Conservation (phyloP, 2,797 vertebrate species). For the Rhynchonycteris naso region DNA sequence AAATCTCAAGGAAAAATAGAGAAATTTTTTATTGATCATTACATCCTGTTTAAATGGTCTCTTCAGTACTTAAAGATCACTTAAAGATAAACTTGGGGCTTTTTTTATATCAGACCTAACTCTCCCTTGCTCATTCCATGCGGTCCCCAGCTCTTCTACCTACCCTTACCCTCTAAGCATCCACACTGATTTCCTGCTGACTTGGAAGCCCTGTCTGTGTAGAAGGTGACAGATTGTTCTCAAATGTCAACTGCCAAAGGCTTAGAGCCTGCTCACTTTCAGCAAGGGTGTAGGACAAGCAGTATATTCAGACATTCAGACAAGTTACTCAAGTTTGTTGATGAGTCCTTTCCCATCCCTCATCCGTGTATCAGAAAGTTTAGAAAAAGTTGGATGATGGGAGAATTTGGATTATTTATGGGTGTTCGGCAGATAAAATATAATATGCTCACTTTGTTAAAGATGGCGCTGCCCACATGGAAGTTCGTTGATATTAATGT, state of each 20-base stretch:
- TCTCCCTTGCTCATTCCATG: background rate
- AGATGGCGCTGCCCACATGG: too few relatives aligned
- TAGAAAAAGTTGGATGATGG: background rate
- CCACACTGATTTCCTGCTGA: background rate
- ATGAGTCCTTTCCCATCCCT: background rate
- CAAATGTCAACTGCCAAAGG: background rate
- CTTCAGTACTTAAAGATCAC: background rate
- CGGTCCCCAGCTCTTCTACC: background rate
- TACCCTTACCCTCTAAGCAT: background rate
- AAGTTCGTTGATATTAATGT: too few relatives aligned
- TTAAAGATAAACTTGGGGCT: background rate
- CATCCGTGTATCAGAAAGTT: slow-evolving; percentile 10
- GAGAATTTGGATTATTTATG: slow-evolving; percentile 22
- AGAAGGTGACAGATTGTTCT: background rate
- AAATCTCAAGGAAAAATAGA: slow-evolving; percentile 7
- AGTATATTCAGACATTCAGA: background rate
- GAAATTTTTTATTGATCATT: background rate
- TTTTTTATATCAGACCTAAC: background rate
- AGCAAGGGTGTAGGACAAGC: background rate
- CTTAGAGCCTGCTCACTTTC: background rate
- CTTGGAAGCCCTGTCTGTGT: background rate
- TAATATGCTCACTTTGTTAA: too few relatives aligned
- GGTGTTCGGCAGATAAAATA: too few relatives aligned
- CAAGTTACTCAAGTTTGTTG: slow-evolving; percentile 12
- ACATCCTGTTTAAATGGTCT: background rate